A percentile compares a stretch with the other conserved stretches of the same genome.
phyloP scores from a whole-genome alignment of 2,113 vertebrate species.

The Xyliphius kryptos region DNA sequence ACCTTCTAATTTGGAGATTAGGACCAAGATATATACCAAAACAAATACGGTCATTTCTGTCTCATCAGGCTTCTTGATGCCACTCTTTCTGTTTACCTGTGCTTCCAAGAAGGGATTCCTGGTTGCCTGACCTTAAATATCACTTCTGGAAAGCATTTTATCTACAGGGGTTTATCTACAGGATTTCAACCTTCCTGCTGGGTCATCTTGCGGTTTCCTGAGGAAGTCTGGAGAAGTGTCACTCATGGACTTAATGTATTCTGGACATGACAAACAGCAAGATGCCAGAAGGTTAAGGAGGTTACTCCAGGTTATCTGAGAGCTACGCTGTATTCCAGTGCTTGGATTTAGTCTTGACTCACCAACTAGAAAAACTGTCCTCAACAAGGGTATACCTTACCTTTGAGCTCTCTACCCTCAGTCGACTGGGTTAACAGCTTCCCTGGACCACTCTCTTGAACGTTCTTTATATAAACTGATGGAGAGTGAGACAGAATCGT shows the following conservation, averaged over 20 bases:
- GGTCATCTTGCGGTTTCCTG: too few species aligned
- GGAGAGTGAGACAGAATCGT: conserved; percentile 24
- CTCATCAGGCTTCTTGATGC: too few species aligned
- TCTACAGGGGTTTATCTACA: too few species aligned
- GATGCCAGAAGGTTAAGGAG: neutral
- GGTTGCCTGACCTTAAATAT: too few species aligned
- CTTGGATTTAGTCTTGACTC: neutral
- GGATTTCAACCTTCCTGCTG: too few species aligned
- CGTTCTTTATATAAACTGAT: neutral
- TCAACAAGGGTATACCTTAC: neutral
- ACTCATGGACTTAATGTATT: neutral
- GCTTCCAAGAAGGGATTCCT: too few species aligned
- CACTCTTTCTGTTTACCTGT: too few species aligned
- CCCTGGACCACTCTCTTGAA: neutral
- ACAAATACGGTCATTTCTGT: too few species aligned
- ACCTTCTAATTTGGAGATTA: too few species aligned
- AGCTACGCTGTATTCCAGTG: neutral
- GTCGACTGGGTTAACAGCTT: conserved; percentile 1
- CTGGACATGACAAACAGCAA: neutral
- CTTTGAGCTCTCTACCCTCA: neutral
- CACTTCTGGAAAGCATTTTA: too few species aligned
- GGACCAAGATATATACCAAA: too few species aligned
- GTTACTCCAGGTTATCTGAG: conserved; percentile 21
- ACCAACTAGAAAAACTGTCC: neutral
- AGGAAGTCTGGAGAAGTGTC: too few species aligned